phyloP scores from a whole-genome alignment of 2,113 vertebrate genomes.

The Oryctolagus cuniculus region mOryCun1.1 NC_091443.1:100606501-100607000 shows the following conservation, averaged over 20 bases:
- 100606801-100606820: too few species aligned
- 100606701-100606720: fast-evolving
- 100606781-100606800: too few species aligned
- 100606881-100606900: neutral
- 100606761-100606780: too few species aligned
- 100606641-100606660: neutral
- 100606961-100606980: neutral
- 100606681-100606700: neutral
- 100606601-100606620: neutral
- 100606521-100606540: neutral
- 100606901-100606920: neutral
- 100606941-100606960: neutral
- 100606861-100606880: too few species aligned
- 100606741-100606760: neutral
- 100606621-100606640: neutral
- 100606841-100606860: too few species aligned
- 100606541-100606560: too few species aligned
- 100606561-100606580: too few species aligned
- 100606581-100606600: neutral
- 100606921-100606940: neutral
- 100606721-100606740: neutral
- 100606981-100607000: neutral
- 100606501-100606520: neutral
- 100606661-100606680: neutral
- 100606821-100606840: too few species aligned